phyloP scores from a whole-genome alignment of 2,888 invertebrate species.

The Lycophotia porphyrea region DNA sequence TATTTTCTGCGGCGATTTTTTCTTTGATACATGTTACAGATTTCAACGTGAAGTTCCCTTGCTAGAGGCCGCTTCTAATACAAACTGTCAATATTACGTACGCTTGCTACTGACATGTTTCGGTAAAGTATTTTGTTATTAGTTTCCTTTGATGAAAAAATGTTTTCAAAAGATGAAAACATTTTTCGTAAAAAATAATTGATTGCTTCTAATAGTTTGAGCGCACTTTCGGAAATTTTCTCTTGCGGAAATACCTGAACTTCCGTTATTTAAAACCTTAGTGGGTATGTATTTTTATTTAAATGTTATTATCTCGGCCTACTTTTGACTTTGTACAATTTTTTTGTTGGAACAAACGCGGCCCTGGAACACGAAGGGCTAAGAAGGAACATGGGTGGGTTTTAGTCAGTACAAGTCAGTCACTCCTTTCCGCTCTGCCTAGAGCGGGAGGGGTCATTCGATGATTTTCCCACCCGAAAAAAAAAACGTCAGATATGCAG shows the following conservation, averaged over 20 bases:
- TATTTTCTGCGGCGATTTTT: not conserved
- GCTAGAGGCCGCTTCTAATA: constrained; percentile 13
- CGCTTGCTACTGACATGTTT: constrained; percentile 16
- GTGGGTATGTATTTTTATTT: not conserved
- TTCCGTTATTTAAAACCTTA: not conserved
- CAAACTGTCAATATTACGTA: constrained; percentile 15
- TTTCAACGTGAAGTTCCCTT: not conserved
- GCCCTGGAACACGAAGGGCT: too few relatives aligned
- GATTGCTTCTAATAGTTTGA: not conserved
- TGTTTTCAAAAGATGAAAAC: too few relatives aligned
- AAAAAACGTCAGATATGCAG: too few relatives aligned
- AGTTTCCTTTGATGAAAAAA: constrained; percentile 23
- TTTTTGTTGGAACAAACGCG: not conserved
- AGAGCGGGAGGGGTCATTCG: too few relatives aligned
- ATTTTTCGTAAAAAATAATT: constrained; percentile 2
- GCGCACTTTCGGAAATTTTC: not conserved
- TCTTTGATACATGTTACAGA: not conserved
- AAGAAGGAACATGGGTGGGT: too few relatives aligned
- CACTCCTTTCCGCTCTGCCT: too few relatives aligned
- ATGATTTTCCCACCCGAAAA: too few relatives aligned
- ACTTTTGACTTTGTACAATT: not conserved
- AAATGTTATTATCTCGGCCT: not conserved
- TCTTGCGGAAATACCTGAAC: not conserved
- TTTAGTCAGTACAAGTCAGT: too few relatives aligned
- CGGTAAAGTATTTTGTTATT: constrained; percentile 18